These are phyloP conservation scores for Pelmatolapia mariae DNA, from an alignment of 2,113 vertebrate species.

Conservation along the genomic window DNA sequence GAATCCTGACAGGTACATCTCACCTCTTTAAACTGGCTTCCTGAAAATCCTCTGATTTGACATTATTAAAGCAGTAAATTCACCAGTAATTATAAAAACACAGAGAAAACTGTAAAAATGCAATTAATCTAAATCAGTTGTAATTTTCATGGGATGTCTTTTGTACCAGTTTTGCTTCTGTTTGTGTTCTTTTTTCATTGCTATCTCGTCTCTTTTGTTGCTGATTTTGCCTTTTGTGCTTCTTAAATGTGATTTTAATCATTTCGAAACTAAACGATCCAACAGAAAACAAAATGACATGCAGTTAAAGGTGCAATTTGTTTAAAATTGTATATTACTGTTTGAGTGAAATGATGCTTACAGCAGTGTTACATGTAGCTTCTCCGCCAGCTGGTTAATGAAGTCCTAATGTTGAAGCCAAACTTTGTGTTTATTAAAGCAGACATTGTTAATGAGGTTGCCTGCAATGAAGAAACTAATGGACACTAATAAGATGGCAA, in stretches of 20 bases:
- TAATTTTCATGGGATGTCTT: rapidly evolving
- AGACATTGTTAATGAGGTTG: neutral
- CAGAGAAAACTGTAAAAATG: neutral
- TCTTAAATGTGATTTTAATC: neutral
- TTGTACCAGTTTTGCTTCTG: neutral
- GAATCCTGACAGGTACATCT: neutral
- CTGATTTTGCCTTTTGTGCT: neutral
- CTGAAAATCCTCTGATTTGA: neutral
- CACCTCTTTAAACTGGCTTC: neutral
- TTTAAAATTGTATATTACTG: rapidly evolving
- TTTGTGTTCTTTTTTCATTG: neutral
- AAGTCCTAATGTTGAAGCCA: neutral
- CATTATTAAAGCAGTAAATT: neutral
- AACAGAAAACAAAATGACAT: rapidly evolving
- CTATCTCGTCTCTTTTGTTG: neutral
- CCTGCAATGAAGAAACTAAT: neutral
- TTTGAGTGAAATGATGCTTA: neutral
- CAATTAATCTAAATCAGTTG: neutral
- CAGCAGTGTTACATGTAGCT: neutral
- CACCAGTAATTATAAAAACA: neutral
- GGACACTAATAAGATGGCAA: rapidly evolving
- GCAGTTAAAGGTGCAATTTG: neutral
- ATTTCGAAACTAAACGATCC: neutral
- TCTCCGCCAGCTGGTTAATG: neutral
- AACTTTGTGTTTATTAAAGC: neutral